A percentile compares a stretch with the other conserved stretches of the same genome.
These are phyloP conservation scores for Bolborhynchus lineola DNA, from an alignment of 2,113 vertebrate genomes.

Conservation along the genomic window DNA sequence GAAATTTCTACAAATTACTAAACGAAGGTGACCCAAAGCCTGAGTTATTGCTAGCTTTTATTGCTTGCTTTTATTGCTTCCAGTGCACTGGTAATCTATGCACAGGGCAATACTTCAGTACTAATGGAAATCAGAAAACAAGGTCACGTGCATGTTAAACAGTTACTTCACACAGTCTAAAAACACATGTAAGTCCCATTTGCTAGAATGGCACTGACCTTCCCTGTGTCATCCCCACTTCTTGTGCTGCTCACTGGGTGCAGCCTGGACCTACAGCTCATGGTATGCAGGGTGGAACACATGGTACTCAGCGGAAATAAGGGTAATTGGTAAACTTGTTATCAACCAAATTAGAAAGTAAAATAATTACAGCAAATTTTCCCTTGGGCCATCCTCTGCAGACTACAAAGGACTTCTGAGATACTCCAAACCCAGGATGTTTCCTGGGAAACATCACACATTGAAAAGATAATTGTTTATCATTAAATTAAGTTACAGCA, in stretches of 20 bases:
- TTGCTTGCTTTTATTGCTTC: background rate
- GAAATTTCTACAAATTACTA: background rate
- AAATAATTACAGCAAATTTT: slow-evolving; percentile 10
- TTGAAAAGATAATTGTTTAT: background rate
- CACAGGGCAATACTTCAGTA: background rate
- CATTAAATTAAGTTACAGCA: background rate
- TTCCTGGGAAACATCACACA: background rate
- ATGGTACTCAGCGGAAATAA: background rate
- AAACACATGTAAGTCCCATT: background rate
- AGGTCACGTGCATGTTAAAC: background rate
- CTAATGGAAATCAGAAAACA: slow-evolving; percentile 7
- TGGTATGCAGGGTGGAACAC: background rate
- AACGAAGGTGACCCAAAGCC: slow-evolving; percentile 22
- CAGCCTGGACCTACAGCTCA: background rate
- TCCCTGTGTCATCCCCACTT: fast-evolving
- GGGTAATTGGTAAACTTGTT: background rate
- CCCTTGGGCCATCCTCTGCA: background rate
- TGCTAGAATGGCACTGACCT: background rate
- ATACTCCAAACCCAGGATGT: background rate
- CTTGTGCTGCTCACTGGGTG: background rate
- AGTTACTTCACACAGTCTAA: background rate
- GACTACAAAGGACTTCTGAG: background rate
- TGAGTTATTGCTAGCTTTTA: background rate
- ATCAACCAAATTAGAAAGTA: background rate
- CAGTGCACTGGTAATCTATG: background rate